Base-by-base conservation (phyloP, 2,797 vertebrate species). In the Channa striata region DNA sequence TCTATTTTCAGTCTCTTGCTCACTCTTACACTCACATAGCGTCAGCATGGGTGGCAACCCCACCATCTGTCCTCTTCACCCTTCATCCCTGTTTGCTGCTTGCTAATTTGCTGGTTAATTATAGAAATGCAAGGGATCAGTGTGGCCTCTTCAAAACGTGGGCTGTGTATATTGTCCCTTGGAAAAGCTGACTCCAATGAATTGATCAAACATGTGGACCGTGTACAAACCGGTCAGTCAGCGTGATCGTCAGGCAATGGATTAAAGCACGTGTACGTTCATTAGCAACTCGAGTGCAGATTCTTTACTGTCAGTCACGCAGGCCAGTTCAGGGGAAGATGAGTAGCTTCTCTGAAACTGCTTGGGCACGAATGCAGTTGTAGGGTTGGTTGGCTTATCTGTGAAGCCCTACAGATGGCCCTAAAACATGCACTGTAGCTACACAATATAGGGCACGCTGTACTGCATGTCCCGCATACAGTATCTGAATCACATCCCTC, bases 61-160 rank as follows among this genome's bases (percentile, higher is more conserved):
- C 16, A 5, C 78, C 84, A 82, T 86, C 83, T 83, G 78, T 83
- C 80, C 90, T 77, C 80, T 75, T 74, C 68, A 57, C 44, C 78
- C 72, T 67, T 54, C 66, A 73, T 76, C 80, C 51, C 68, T 11
- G 65, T 86, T 83, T 74, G 82, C 74, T 54, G 69, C 56, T 68
- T 83, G 78, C 84, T 91, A 89, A 92, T 91, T 88, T 86, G 71
- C 77, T 75, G 76, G 74, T 89, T 92, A 88, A 92, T 89, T 85
- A 89, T 87, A 84, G 79, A 88, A 89, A 87, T 81, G 64, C 74
- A 68, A 59, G 54, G 71, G 69, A 83, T 77, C 70, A 64, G 78
- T 68, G 62, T 51, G 40, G 70, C 66, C 68, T 86, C 72, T 80
- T 81, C 76, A 73, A 72, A 82, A 80, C 59, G 47, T 47, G 42